Conservation (phyloP, 2,888 invertebrate genomes). For the Scaeva pyrastri region DNA sequence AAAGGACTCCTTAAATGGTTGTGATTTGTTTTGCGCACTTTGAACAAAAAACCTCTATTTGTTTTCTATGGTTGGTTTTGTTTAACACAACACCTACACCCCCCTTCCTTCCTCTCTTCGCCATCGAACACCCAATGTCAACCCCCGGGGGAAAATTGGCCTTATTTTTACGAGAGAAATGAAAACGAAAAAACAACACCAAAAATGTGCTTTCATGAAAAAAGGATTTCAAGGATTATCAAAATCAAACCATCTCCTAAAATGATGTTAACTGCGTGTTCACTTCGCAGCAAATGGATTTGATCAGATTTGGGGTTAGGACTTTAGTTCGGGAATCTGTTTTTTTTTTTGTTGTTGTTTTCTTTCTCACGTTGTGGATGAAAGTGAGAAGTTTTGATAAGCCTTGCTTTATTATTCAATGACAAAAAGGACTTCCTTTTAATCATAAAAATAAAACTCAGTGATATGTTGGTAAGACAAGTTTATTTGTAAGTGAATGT, state of each 20-base stretch:
- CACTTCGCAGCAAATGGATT: constrained; percentile 13
- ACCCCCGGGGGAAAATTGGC: neutral
- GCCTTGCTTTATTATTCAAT: constrained; percentile 12
- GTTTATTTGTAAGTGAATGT: too few relatives aligned
- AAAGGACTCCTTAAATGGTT: constrained; percentile 13
- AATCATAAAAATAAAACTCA: constrained; percentile 26
- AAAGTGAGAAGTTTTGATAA: constrained; percentile 5
- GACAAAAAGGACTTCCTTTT: constrained; percentile 33
- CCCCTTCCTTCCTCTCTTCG: too few relatives aligned
- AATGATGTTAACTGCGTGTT: neutral
- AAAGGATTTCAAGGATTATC: constrained; percentile 6
- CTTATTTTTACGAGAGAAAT: constrained; percentile 31
- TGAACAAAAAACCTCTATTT: constrained; percentile 42
- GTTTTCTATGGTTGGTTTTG: constrained; percentile 3
- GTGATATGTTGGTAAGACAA: neutral
- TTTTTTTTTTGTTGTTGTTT: too few relatives aligned
- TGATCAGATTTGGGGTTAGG: neutral
- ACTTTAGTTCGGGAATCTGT: neutral
- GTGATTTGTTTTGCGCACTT: constrained; percentile 40
- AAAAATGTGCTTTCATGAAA: neutral
- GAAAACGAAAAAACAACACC: too few relatives aligned
- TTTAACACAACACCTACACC: too few relatives aligned
- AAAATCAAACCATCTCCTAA: constrained; percentile 8
- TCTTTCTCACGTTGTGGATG: neutral
- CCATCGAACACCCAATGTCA: too few relatives aligned